A percentile compares a stretch with the other conserved stretches of the same genome.
Evolutionary conservation across 2,797 vertebrate genomes (phyloP).

Genomic region (Argya squamiceps): DNA sequence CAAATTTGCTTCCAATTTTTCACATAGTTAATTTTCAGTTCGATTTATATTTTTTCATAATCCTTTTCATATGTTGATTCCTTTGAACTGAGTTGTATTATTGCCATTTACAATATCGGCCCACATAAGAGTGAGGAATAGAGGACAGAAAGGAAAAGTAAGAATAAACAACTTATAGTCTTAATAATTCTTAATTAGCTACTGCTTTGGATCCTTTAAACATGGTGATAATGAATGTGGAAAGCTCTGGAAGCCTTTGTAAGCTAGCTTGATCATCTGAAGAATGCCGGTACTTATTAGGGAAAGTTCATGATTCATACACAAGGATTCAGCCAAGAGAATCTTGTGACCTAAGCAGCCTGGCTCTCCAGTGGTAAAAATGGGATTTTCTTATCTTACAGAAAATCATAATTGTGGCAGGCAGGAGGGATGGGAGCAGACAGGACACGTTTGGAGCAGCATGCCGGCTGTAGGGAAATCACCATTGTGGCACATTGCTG

Average conservation of each 20-base stretch:
- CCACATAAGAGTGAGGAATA: background rate
- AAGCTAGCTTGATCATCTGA: constrained; percentile 58
- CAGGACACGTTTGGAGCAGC: background rate
- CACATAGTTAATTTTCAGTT: background rate
- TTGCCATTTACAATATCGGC: background rate
- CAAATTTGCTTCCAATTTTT: background rate
- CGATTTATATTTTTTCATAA: background rate
- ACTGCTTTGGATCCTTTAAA: constrained; percentile 19
- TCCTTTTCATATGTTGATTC: background rate
- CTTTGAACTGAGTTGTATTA: background rate
- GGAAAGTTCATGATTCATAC: constrained; percentile 64
- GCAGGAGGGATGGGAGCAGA: constrained; percentile 1
- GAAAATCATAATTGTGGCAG: constrained; percentile 2
- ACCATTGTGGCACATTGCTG: background rate
- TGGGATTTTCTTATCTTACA: constrained; percentile 57
- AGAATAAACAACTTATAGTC: constrained; percentile 1
- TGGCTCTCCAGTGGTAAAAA: constrained; percentile 50
- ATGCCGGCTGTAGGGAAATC: background rate
- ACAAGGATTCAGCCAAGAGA: constrained; percentile 40
- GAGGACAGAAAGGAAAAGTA: constrained; percentile 1
- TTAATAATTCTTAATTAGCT: constrained; percentile 34
- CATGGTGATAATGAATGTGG: constrained; percentile 28
- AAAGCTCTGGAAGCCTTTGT: constrained; percentile 49
- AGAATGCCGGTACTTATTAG: constrained; percentile 62
- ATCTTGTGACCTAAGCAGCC: constrained; percentile 64